Evolutionary conservation across 2,797 vertebrate species (phyloP), one percentile per base, ranked within the genome.

Genomic region (Cygnus olor): DNA sequence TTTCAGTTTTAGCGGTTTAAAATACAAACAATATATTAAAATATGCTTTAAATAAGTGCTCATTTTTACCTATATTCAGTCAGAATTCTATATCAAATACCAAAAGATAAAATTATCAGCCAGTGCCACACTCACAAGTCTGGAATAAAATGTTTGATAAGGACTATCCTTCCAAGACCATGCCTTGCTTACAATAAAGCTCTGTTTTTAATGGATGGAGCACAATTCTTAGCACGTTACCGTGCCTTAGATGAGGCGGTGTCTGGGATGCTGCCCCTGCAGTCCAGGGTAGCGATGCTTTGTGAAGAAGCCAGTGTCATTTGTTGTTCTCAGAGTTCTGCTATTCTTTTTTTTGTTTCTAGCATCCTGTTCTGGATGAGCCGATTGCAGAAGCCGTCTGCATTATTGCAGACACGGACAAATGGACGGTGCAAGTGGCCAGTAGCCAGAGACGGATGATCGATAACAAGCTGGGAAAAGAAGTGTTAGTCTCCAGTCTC

Each of bases 311-410:
- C 8, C 0, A 0, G 7, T 92, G 71, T 47, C 57, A 6, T 56
- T 64, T 85, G 60, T 44, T 88, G 63, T 87, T 79, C 65, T 96
- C 22, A 90, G 56, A 36, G 32, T 16, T 71, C 58, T 64, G n/a
- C 80, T 78, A 0, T 94, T 64, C 14, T 0, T 49, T 45, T 45
- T 32, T 51, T 73, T 71, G 73, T 89, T 76, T 71, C 90, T 47
- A 99, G 99, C 99, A 99, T 97, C 99, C 99, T 40, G 99, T 99
- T 32, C 95, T 99, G 98, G 99, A 99, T 63, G 99, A 99, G 97
- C 99, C 99, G 30, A 99, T 99, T 49, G 99, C 99, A 10, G 99
- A 99, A 98, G 99, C 99, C 11, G 99, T 99, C 94, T 99, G 99
- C 98, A 99, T 99, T 97, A 98, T 99, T 90, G 99, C 99, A 97